Evolutionary conservation across 1,140 invertebrate genomes (phyloP), one percentile per base, ranked within the genome.

Genomic region (Drosophila bocki): DNA sequence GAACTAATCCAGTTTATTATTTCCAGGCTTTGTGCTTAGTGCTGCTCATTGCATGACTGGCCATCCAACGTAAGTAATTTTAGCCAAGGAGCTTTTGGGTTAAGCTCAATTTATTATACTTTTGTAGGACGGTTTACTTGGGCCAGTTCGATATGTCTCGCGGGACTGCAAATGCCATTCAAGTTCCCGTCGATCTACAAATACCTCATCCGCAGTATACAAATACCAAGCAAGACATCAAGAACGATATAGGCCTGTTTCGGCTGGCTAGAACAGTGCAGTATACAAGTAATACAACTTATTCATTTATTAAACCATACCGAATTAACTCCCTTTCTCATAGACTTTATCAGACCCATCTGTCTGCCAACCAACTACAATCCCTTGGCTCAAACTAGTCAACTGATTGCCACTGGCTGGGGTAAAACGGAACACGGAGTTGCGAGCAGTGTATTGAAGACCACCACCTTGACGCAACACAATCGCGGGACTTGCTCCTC

Each of bases 331-430:
- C 1, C 1, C 15, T 11, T 19, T 8, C 1, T 17, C 2, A 1
- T 6, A 65, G 62, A n/a, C 15, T 45, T 13, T n/a, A 37, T 65
- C 9, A n/a, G 11, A 9, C 62, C 62, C 12, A 8, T 65, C 8
- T 65, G 62, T 35, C 32, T 65, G 57, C 41, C 41, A 11, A 61
- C 17, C 29, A 60, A 64, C 54, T 42, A 42, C 29, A 33, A 64
- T 13, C 19, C 19, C 0, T 61, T 64, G 37, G n/a, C 17, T 5
- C 1, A 17, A 11, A 42, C 41, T 3, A 9, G 1, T 0, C 1
- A 2, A 2, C 5, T 64, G 2, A 44, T 19, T n/a, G 62, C 56
- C 56, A 42, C 37, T 0, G 62, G 62, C 8, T 64, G 62, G 62
- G 62, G 62, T 1, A 11, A 0, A 1, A 64, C 62, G 0, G 62